These are phyloP conservation scores for Muscicapa striata DNA, from an alignment of 2,797 vertebrate species.

Conservation along the genomic window DNA sequence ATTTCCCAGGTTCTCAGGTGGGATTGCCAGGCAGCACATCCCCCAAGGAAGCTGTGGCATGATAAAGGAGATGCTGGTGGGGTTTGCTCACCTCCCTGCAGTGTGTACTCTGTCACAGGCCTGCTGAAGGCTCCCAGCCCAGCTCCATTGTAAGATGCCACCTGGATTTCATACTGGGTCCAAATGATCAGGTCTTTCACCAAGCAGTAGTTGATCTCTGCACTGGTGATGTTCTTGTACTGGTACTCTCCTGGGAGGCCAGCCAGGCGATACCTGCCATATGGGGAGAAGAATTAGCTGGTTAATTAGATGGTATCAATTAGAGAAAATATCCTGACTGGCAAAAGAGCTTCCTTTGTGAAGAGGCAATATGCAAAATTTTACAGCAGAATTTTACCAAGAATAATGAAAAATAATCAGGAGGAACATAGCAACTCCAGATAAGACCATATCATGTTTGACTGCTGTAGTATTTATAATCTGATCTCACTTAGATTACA, in stretches of 20 bases:
- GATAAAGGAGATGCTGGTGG: accelerated
- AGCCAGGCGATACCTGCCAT: conserved; percentile 89
- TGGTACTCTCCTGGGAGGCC: conserved; percentile 93
- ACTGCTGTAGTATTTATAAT: not conserved
- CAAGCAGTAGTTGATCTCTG: conserved; percentile 95
- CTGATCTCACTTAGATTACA: conserved; percentile 8
- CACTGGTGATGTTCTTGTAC: conserved; percentile 93
- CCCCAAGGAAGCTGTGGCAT: not conserved
- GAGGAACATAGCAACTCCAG: not conserved
- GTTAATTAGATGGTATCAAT: conserved; percentile 30
- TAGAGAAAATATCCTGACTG: not conserved
- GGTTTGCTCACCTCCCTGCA: conserved; percentile 90
- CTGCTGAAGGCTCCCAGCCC: conserved; percentile 92
- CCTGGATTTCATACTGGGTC: conserved; percentile 98
- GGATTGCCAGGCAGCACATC: not conserved
- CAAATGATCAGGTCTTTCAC: conserved; percentile 95
- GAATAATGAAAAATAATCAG: not conserved
- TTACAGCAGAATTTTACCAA: not conserved
- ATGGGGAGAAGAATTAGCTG: not conserved
- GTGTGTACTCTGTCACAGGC: conserved; percentile 89
- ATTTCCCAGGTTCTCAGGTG: not conserved
- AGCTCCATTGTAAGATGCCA: conserved; percentile 93
- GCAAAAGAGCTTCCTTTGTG: not conserved
- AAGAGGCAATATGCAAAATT: not conserved
- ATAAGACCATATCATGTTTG: not conserved